phyloP scores from a whole-genome alignment of 2,888 invertebrate species.

The Lottia scabra region DNA sequence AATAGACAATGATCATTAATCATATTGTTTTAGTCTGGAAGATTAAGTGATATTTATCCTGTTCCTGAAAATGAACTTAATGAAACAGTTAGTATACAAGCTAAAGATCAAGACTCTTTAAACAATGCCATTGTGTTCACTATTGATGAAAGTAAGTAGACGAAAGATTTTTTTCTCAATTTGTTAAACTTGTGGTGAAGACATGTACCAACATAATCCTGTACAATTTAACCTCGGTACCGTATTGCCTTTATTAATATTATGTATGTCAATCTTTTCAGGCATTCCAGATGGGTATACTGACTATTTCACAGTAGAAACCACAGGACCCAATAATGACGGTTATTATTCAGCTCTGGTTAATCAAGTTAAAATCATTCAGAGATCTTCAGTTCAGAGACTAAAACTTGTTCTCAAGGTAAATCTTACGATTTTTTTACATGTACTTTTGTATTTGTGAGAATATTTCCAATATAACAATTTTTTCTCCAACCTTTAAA shows the following conservation, averaged over 20 bases:
- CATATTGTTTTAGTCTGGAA: background rate
- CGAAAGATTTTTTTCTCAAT: too few relatives aligned
- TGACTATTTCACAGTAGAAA: background rate
- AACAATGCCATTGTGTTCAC: constrained; percentile 32
- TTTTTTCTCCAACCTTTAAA: too few relatives aligned
- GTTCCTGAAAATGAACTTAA: background rate
- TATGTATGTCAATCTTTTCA: background rate
- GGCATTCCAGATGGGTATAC: background rate
- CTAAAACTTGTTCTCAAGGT: background rate
- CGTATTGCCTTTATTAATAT: too few relatives aligned
- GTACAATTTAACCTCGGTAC: too few relatives aligned
- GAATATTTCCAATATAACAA: too few relatives aligned
- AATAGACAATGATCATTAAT: too few relatives aligned
- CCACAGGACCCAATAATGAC: background rate
- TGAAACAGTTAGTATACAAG: constrained; percentile 28
- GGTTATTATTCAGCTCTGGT: background rate
- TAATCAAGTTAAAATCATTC: background rate
- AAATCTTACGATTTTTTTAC: background rate
- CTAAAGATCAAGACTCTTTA: constrained; percentile 46
- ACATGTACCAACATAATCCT: too few relatives aligned
- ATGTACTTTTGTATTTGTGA: too few relatives aligned
- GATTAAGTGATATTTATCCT: background rate
- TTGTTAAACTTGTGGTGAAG: too few relatives aligned
- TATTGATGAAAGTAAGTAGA: constrained; percentile 26
- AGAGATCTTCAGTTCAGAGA: background rate